Base-by-base conservation (phyloP, 2,888 invertebrate genomes). In the Tinea pellionella region DNA sequence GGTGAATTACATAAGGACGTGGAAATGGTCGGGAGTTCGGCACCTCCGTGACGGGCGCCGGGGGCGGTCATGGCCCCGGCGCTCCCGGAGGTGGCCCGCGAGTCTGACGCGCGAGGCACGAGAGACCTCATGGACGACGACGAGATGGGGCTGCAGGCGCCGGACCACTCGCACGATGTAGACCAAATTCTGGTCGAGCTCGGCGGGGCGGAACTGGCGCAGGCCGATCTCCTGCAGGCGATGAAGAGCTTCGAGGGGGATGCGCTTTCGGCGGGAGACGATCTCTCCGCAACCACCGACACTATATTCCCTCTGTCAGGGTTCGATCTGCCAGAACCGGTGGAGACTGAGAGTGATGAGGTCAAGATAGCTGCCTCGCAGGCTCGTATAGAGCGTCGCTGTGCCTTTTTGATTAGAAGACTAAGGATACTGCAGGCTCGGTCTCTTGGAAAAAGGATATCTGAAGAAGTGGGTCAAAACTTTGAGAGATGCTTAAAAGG, bases 21-120 rank as follows among this genome's bases (percentile, higher is more conserved):
- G 65, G 73, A 67, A 66, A 83, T 86, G 86, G 66, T 68, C 64
- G 74, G 72, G 76, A 24, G 24, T 6, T 24, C 24, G 24, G 24
- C 24, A 6, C 24, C 24, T 24, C 77, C 77, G 75, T 84, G 81
- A 83, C 73, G 72, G 71, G 77, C 73, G 78, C 75, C 74, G 72
- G 80, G 79, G 76, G 89, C 89, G 92, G 90, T 93, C 91, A 96
- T 96, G 96, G 96, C 96, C 91, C 96, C 96, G 89, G 96, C 96
- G 90, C 92, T 96, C 87, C 94, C 95, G 78, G 94, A 95, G 81
- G 81, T 88, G 73, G 85, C 80, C 67, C 84, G 76, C 73, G 74
- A 76, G 68, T 67, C 70, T 65, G 71, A 68, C 67, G 66, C 71
- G 68, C 77, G 69, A 69, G 76, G 77, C 72, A 69, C 65, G 71